Percentiles rank a stretch among this genome's conserved stretches.
phyloP scores from a whole-genome alignment of 2,888 invertebrate species.

The Drosophila multiciliata region DNA sequence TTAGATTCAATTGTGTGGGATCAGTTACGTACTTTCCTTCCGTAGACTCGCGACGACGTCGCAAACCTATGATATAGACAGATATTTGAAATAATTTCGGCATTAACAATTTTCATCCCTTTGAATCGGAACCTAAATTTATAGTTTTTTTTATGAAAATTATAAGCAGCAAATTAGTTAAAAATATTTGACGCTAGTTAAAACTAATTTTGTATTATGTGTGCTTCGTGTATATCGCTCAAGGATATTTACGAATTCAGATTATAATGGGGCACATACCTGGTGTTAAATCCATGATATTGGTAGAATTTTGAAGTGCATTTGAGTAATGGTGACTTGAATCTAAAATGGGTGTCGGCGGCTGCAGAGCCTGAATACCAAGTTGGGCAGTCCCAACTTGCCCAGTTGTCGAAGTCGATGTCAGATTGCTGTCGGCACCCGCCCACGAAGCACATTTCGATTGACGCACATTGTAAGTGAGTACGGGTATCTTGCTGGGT shows the following conservation, averaged over 20 bases:
- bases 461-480: constrained; percentile 86
- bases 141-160: neutral
- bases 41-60: constrained; percentile 90
- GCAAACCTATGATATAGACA: constrained; percentile 85
- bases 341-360: constrained; percentile 20
- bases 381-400: neutral
- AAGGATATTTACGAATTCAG: neutral
- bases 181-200: too few species aligned
- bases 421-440: constrained; percentile 84
- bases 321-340: constrained; percentile 63
- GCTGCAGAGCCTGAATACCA: constrained; percentile 13
- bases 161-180: too few species aligned
- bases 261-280: constrained; percentile 83
- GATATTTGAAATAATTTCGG: too few species aligned
- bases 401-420: constrained; percentile 3
- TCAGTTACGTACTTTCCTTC: constrained; percentile 93
- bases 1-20: constrained; percentile 92
- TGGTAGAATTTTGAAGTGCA: constrained; percentile 80
- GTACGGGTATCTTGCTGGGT: constrained; percentile 88
- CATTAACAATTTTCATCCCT: too few species aligned
- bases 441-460: constrained; percentile 91
- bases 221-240: neutral
- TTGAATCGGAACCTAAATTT: neutral
- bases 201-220: neutral
- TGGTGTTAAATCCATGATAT: constrained; percentile 86